phyloP scores from a whole-genome alignment of 2,888 invertebrate genomes.

The Drosophila emarginata region DNA sequence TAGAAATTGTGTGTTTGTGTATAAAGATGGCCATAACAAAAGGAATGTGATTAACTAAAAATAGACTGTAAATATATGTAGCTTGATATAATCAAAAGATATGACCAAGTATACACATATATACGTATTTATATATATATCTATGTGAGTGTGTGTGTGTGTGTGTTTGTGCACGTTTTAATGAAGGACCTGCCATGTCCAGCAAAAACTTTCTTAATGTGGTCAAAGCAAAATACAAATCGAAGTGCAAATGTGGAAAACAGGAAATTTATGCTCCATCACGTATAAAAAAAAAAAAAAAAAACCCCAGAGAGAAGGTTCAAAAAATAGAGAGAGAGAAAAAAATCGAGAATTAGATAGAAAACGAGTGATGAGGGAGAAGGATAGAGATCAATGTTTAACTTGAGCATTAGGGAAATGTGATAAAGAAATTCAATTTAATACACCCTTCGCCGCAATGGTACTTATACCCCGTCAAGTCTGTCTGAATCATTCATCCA shows the following conservation, averaged over 20 bases:
- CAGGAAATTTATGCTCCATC: slow-evolving; percentile 4
- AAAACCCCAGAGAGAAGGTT: not conserved
- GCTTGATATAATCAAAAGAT: too few species aligned
- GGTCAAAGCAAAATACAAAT: slow-evolving; percentile 1
- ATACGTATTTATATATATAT: too few species aligned
- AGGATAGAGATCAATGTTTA: not conserved
- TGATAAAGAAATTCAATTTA: slow-evolving; percentile 6
- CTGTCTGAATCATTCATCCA: not conserved
- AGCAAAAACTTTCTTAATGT: not conserved
- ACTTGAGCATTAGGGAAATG: slow-evolving; percentile 8
- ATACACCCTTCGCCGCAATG: not conserved
- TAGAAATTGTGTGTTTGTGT: too few species aligned
- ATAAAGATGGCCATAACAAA: too few species aligned
- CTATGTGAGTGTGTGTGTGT: not conserved
- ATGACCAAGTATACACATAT: too few species aligned
- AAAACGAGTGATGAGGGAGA: not conserved
- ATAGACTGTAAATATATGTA: too few species aligned
- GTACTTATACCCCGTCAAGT: not conserved
- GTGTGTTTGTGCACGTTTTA: not conserved
- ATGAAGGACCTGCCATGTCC: not conserved
- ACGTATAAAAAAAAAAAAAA: not conserved
- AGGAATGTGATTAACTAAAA: too few species aligned
- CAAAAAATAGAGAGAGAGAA: not conserved
- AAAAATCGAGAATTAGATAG: not conserved
- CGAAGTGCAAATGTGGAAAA: slow-evolving; percentile 3